These are phyloP conservation scores for Hetaerina americana DNA, from an alignment of 1,140 invertebrate species.

Conservation along the genomic window DNA sequence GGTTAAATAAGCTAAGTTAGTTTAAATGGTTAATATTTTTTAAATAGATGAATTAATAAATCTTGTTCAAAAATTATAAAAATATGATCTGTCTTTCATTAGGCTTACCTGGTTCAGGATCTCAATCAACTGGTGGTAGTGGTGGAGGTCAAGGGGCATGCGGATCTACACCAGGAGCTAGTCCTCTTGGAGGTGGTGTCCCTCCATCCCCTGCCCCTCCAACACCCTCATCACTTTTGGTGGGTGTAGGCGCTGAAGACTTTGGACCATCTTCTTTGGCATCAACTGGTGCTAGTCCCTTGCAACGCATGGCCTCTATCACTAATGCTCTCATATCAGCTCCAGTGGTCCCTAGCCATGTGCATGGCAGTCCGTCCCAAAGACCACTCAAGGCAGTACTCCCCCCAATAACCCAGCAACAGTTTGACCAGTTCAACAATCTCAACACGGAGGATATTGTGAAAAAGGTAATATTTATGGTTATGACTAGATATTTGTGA, in stretches of 20 bases:
- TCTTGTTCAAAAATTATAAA: too few species aligned
- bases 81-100: too few species aligned
- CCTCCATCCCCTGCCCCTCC: slow-evolving; percentile 40
- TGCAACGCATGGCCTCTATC: slow-evolving; percentile 94
- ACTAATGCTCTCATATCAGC: slow-evolving; percentile 91
- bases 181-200: slow-evolving; percentile 45
- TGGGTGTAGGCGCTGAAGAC: slow-evolving; percentile 29
- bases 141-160: slow-evolving; percentile 36
- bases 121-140: background rate
- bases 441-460: slow-evolving; percentile 98
- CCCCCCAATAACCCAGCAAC: slow-evolving; percentile 95
- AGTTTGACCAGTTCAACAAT: slow-evolving; percentile 97
- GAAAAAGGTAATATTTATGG: slow-evolving; percentile 53
- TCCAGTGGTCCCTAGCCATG: slow-evolving; percentile 63
- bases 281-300: slow-evolving; percentile 66
- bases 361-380: slow-evolving; percentile 54
- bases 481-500: too few species aligned
- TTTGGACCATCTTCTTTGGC: slow-evolving; percentile 42
- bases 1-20: too few species aligned
- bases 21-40: too few species aligned
- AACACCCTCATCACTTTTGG: slow-evolving; percentile 30
- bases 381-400: slow-evolving; percentile 88
- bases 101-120: background rate
- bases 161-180: slow-evolving; percentile 50
- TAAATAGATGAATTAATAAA: too few species aligned